A percentile compares a stretch with the other conserved stretches of the same genome.
These are phyloP conservation scores for Psilanteris sp. DNA, from an alignment of 1,140 invertebrate species.

Conservation along the genomic window DNA sequence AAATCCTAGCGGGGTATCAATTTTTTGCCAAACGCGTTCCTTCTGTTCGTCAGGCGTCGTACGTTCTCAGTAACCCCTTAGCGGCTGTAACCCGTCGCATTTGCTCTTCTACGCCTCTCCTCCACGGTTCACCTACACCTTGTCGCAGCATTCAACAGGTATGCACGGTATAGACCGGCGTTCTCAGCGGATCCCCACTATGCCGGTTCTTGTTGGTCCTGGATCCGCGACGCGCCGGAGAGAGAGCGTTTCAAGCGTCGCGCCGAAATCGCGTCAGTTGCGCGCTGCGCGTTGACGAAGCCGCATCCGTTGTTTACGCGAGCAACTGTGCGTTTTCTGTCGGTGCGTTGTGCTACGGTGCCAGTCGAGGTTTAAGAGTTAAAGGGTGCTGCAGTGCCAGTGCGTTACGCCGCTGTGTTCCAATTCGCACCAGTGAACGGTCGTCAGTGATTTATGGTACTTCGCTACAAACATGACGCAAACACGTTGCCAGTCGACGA, in stretches of 20 bases:
- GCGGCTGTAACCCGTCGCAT: conserved; percentile 26
- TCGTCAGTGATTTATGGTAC: conserved; percentile 31
- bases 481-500: conserved; percentile 16
- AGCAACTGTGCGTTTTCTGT: not conserved
- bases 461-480: conserved; percentile 10
- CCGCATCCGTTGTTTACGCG: conserved; percentile 5
- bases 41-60: not conserved
- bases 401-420: conserved; percentile 34
- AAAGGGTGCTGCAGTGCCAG: conserved; percentile 35
- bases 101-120: conserved; percentile 10
- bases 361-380: conserved; percentile 9
- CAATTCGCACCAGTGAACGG: conserved; percentile 13
- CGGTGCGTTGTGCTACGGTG: not conserved
- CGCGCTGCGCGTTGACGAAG: conserved; percentile 40
- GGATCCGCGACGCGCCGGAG: conserved; percentile 11
- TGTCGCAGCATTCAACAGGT: conserved; percentile 56
- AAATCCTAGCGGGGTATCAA: not conserved
- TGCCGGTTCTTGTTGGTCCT: conserved; percentile 39
- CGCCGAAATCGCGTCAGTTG: conserved; percentile 53
- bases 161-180: conserved; percentile 43
- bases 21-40: conserved; percentile 6
- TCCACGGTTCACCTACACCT: conserved; percentile 28
- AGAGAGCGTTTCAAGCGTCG: conserved; percentile 41
- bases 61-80: conserved; percentile 25
- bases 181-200: conserved; percentile 46